These are phyloP conservation scores for Margarornis squamiger DNA, from an alignment of 2,797 vertebrate species.

Conservation along the genomic window DNA sequence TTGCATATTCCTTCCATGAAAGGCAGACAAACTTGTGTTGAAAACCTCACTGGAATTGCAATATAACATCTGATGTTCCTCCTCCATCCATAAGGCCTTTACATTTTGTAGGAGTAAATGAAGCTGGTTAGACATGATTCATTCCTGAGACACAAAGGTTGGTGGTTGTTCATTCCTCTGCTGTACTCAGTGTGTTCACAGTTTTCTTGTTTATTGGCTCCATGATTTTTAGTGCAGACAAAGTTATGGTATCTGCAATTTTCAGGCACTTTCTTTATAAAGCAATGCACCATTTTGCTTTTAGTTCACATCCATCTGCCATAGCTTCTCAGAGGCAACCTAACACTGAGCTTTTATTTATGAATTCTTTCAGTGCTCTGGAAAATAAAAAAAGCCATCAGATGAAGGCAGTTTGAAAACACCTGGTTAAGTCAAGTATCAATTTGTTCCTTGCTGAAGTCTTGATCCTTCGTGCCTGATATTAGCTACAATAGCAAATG, in stretches of 20 bases:
- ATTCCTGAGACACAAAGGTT: background rate
- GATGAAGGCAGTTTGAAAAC: constrained; percentile 20
- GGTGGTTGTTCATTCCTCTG: background rate
- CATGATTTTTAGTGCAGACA: background rate
- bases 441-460: constrained; percentile 30
- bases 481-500: constrained; percentile 9
- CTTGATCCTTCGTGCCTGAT: constrained; percentile 10
- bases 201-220: background rate
- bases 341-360: background rate
- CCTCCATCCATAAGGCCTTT: background rate
- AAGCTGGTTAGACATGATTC: background rate
- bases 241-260: background rate
- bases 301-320: background rate
- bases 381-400: background rate
- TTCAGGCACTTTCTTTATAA: background rate
- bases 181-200: background rate
- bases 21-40: background rate
- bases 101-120: background rate
- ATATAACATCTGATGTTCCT: background rate
- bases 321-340: background rate
- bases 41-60: background rate
- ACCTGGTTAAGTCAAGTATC: constrained; percentile 25
- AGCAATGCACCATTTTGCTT: background rate
- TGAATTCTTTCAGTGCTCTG: background rate
- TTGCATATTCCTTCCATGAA: background rate